A percentile compares a stretch with the other conserved stretches of the same genome.
Evolutionary conservation across 2,113 vertebrate genomes (phyloP).

Genomic region (Lagopus muta): DNA sequence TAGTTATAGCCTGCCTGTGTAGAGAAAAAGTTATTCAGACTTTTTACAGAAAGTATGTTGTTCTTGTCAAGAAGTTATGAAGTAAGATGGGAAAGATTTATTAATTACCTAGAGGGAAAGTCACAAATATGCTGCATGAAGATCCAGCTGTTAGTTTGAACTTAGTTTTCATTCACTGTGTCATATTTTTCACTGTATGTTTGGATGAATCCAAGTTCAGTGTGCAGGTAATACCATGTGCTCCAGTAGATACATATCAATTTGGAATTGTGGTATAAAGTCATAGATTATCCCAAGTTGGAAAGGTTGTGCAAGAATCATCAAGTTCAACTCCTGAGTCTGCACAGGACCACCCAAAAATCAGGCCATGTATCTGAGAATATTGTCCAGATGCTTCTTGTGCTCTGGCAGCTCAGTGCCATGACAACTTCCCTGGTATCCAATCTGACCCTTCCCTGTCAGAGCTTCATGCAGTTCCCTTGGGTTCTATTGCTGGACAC

Average conservation of each 20-base stretch:
- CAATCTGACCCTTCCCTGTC: too few species aligned
- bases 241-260: background rate
- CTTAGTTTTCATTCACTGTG: background rate
- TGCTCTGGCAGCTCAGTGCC: too few species aligned
- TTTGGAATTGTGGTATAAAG: background rate
- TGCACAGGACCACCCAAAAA: too few species aligned
- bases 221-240: fast-evolving
- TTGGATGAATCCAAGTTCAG: background rate
- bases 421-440: too few species aligned
- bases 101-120: background rate
- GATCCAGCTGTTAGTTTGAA: background rate
- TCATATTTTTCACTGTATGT: background rate
- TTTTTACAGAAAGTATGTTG: background rate
- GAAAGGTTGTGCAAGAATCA: too few species aligned
- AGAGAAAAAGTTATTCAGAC: background rate
- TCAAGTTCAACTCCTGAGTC: too few species aligned
- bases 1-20: background rate
- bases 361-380: too few species aligned
- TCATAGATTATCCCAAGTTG: too few species aligned
- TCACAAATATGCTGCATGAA: background rate
- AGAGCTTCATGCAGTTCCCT: too few species aligned
- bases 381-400: too few species aligned
- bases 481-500: too few species aligned
- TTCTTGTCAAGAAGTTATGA: background rate
- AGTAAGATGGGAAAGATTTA: background rate